Evolutionary conservation across 2,888 invertebrate species (phyloP).

Genomic region (Beris morrisii): DNA sequence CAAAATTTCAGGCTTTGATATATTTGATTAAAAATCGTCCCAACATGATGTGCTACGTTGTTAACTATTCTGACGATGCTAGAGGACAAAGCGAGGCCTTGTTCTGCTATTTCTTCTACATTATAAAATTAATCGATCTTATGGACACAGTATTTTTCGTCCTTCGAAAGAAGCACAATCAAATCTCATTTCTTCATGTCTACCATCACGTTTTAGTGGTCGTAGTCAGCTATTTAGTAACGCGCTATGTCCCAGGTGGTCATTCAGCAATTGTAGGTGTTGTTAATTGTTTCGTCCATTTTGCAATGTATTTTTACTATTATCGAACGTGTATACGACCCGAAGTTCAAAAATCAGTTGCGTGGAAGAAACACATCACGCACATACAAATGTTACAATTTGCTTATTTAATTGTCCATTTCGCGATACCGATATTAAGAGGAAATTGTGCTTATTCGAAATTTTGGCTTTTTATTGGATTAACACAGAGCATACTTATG

Average conservation of each 20-base stretch:
- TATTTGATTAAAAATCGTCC: not conserved
- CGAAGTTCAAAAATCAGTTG: constrained; percentile 68
- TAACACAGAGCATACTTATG: constrained; percentile 70
- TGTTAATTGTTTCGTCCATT: constrained; percentile 75
- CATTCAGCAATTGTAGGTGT: constrained; percentile 67
- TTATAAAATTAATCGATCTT: constrained; percentile 66
- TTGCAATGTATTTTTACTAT: constrained; percentile 83
- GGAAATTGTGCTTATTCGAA: constrained; percentile 64
- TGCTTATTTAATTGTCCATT: constrained; percentile 62
- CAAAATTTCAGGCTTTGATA: not conserved
- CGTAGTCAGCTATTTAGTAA: constrained; percentile 61
- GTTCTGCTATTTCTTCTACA: constrained; percentile 61
- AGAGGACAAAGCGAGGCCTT: not conserved
- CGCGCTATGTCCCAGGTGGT: constrained; percentile 66
- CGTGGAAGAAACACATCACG: constrained; percentile 87
- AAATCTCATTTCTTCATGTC: constrained; percentile 69
- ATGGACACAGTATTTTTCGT: constrained; percentile 71
- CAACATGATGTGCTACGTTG: constrained; percentile 7
- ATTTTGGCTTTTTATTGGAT: constrained; percentile 59
- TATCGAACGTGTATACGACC: constrained; percentile 73
- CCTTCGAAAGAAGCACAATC: constrained; percentile 68
- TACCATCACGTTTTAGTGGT: constrained; percentile 76
- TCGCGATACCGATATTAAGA: constrained; percentile 57
- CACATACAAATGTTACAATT: constrained; percentile 81
- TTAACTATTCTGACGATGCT: constrained; percentile 19